Conservation (phyloP, 30 jellyfish, hydroid and myxozoan species). For the Hydra vulgaris region DNA sequence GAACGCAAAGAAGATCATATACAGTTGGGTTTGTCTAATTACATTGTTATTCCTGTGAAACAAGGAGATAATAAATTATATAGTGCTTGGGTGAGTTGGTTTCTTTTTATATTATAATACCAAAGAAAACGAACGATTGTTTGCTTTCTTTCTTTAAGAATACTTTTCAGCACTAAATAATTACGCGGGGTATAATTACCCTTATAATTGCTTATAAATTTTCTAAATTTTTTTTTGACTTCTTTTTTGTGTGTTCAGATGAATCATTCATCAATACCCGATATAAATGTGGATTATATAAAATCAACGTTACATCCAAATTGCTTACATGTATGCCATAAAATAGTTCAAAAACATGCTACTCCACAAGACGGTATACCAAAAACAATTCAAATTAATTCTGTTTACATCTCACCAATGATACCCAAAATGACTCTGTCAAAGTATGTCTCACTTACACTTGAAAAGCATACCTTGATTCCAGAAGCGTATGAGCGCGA, state of each 20-base stretch:
- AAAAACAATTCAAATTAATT: conserved; percentile 47
- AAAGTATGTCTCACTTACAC: conserved; percentile 40
- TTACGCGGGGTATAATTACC: too few relatives aligned
- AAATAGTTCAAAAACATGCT: conserved; percentile 24
- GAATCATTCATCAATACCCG: not conserved
- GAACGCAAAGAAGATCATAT: conserved; percentile 48
- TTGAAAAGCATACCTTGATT: conserved; percentile 59
- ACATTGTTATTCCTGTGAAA: conserved; percentile 68
- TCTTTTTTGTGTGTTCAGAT: not conserved
- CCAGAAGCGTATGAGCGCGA: conserved; percentile 77
- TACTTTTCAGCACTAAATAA: too few relatives aligned
- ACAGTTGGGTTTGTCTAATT: conserved; percentile 52
- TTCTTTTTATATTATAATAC: not conserved
- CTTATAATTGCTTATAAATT: too few relatives aligned
- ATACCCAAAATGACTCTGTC: conserved; percentile 60
- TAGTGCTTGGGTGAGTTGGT: conserved; percentile 80
- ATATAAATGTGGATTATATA: not conserved
- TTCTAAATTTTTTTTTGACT: too few relatives aligned
- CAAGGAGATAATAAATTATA: conserved; percentile 16
- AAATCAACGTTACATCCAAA: conserved; percentile 50
- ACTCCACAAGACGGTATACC: conserved; percentile 45
- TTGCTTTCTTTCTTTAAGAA: too few relatives aligned
- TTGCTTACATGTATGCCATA: conserved; percentile 70
- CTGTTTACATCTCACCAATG: conserved; percentile 58
- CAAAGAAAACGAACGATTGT: not conserved